phyloP scores from a whole-genome alignment of 2,888 invertebrate genomes.

The Sinelater perroti region DNA sequence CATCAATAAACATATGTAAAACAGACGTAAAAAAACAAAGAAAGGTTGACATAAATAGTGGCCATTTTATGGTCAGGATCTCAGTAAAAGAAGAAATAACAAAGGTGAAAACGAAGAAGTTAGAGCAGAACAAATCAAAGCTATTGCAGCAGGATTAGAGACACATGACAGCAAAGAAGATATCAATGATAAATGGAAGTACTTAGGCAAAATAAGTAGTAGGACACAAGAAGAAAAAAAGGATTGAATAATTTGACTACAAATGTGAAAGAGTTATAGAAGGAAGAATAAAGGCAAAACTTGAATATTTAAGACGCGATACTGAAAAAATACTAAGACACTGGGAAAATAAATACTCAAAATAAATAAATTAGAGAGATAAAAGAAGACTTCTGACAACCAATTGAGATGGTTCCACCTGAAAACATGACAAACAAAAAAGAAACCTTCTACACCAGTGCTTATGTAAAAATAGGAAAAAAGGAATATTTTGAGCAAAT shows the following conservation, averaged over 20 bases:
- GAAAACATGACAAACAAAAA: constrained; percentile 1
- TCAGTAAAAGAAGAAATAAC: background rate
- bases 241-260: background rate
- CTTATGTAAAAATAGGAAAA: background rate
- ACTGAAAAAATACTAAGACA: background rate
- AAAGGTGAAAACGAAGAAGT: background rate
- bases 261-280: constrained; percentile 1
- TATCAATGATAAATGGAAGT: background rate
- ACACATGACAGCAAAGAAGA: background rate
- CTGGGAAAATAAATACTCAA: background rate
- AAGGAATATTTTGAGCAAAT: too few species aligned
- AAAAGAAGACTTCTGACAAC: background rate
- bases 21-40: background rate
- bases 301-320: too few species aligned
- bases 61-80: background rate
- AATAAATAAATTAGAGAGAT: background rate
- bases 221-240: background rate
- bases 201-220: background rate
- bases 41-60: background rate
- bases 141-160: constrained; percentile 1
- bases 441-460: background rate
- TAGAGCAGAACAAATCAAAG: background rate
- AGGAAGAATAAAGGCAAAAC: background rate
- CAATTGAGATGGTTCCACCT: background rate
- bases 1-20: background rate